Conservation (phyloP, 2,888 invertebrate species). For the Idaea biselata region DNA sequence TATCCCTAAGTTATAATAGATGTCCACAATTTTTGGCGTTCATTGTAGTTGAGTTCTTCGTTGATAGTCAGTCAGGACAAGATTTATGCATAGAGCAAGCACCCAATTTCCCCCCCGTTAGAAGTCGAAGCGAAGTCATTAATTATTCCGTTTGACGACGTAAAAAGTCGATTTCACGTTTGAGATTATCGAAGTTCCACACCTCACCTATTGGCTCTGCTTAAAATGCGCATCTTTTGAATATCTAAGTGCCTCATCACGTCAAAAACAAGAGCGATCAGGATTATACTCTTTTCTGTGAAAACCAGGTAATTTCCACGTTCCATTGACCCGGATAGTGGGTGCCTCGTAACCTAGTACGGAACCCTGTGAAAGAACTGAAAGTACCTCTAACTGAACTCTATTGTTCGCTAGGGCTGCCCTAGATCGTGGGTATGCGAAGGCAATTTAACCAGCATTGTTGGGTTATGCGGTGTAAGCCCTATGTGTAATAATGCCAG, state of each 20-base stretch:
- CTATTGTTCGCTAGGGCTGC: conserved; percentile 62
- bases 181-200: conserved; percentile 20
- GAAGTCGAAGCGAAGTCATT: neutral
- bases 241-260: conserved; percentile 24
- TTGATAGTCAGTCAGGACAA: too few species aligned
- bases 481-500: conserved; percentile 16
- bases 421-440: conserved; percentile 73
- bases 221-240: conserved; percentile 33
- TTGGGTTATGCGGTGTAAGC: conserved; percentile 55
- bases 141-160: neutral
- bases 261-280: neutral
- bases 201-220: conserved; percentile 22
- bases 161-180: neutral
- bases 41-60: too few species aligned
- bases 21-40: too few species aligned
- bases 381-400: conserved; percentile 47
- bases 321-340: conserved; percentile 68
- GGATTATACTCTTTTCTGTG: conserved; percentile 10
- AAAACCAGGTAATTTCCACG: conserved; percentile 53
- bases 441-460: conserved; percentile 71
- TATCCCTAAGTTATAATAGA: too few species aligned
- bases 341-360: conserved; percentile 58
- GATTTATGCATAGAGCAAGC: too few species aligned
- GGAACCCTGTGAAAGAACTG: conserved; percentile 56
- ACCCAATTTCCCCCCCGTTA: too few species aligned